Conservation (phyloP, 1,140 invertebrate genomes). For the Rhizoglyphus robini region DNA sequence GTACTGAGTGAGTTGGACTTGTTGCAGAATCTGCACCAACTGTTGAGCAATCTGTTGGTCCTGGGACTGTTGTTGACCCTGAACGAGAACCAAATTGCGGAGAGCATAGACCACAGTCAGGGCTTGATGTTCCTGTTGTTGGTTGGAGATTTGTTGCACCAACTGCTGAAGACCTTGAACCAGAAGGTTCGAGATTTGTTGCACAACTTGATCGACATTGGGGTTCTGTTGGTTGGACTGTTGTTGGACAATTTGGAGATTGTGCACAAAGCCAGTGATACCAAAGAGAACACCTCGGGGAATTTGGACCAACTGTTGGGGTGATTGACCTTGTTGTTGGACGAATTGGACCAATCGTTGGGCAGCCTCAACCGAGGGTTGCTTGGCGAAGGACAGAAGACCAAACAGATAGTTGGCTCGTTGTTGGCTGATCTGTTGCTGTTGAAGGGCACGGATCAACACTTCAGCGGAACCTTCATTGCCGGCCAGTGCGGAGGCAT, state of each 20-base stretch:
- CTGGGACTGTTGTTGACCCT: not conserved
- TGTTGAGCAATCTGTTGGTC: not conserved
- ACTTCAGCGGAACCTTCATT: conserved; percentile 10
- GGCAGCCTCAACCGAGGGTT: not conserved
- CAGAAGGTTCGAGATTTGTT: not conserved
- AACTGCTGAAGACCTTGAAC: not conserved
- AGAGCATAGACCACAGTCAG: not conserved
- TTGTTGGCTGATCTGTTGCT: not conserved
- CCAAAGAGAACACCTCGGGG: not conserved
- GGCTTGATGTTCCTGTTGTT: not conserved
- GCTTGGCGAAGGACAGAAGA: conserved; percentile 5
- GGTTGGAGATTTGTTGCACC: not conserved
- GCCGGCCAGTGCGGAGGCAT: conserved; percentile 15
- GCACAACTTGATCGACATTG: not conserved
- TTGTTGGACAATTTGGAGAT: not conserved
- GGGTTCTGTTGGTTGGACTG: not conserved
- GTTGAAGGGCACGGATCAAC: not conserved
- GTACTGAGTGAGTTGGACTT: not conserved
- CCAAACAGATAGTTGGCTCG: not conserved
- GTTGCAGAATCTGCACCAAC: not conserved
- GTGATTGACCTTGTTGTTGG: not conserved
- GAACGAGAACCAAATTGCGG: not conserved
- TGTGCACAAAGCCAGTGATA: conserved; percentile 7
- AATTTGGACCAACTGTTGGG: not conserved
- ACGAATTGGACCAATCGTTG: not conserved